Base-by-base conservation (phyloP, 2,797 vertebrate species). In the Lepus oiostolus region DNA sequence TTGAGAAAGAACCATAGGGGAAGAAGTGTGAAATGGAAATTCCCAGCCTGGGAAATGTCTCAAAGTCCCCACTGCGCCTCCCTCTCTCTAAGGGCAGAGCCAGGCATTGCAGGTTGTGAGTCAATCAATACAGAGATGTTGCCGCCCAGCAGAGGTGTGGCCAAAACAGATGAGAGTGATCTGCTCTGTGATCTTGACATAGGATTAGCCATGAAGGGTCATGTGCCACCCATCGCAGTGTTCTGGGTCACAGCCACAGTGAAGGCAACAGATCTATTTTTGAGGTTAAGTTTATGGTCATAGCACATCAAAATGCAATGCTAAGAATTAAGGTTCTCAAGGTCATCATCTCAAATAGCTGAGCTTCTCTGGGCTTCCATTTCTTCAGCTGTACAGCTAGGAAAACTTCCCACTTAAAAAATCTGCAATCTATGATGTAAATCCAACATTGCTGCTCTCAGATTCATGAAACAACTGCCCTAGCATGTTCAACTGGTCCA, bases 381-480 rank as follows among this genome's bases (percentile, higher is more conserved):
- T 93, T 88, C 35, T 50, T 88, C 38, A 86, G 42, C 54, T 76
- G 0, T 42, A 87, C 74, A 94, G 47, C 30, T 65, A 79, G 77
- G 93, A 95, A 97, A 93, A 96, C 85, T 90, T 83, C 50, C 82
- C 79, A 86, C 67, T 72, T 89, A 74, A 88, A 60, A 47, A 95
- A 86, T 77, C 89, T 63, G 68, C 83, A 65, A 76, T 65, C 54
- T 54, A 65, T 50, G 50, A 89, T 93, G 84, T 94, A 94, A 95
- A 70, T 88, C 62, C 60, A 84, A 93, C 67, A 89, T 2, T 9
- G 4, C 47, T 89, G 87, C 91, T 72, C 54, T 90, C 19, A 2
- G 38, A 88, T 84, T 94, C 52, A 95, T 85, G 86, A 70, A 93
- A 88, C 70, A 95, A 92, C 90, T 92, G 95, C 81, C 85, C 93